These are phyloP conservation scores for Thysanoteuthis rhombus DNA, from an alignment of 2,888 invertebrate species.

Conservation along the genomic window DNA sequence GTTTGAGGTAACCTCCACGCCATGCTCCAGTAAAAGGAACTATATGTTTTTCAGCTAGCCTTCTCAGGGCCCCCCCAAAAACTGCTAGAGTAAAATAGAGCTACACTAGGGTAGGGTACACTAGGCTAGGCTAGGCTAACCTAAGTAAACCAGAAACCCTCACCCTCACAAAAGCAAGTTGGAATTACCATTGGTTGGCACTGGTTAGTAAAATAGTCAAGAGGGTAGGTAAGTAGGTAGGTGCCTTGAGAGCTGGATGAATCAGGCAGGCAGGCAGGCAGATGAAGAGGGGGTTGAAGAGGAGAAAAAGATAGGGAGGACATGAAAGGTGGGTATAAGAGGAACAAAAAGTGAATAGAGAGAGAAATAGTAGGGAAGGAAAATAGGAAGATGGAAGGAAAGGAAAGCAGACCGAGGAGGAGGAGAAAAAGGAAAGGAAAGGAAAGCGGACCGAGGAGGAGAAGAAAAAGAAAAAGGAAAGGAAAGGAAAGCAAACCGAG, in stretches of 20 bases:
- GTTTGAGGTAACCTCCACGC: constrained; percentile 15
- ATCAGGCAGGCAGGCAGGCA: background rate
- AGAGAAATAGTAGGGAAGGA: background rate
- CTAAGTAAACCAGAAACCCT: constrained; percentile 1
- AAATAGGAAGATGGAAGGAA: background rate
- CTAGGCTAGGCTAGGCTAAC: background rate
- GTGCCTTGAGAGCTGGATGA: background rate
- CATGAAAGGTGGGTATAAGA: background rate
- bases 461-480: background rate
- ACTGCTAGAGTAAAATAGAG: background rate
- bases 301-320: background rate
- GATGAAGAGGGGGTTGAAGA: background rate
- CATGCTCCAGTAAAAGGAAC: constrained; percentile 1
- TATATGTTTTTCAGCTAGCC: background rate
- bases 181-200: background rate
- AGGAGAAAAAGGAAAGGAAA: no score
- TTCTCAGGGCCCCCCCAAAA: background rate
- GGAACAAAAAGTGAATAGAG: no score
- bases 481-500: background rate
- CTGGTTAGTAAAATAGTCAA: background rate
- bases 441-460: no score
- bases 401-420: background rate
- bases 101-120: background rate
- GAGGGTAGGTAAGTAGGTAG: background rate
- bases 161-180: background rate